Evolutionary conservation across 92 coral and sea anemone species (phyloP), one percentile per base, ranked within the genome.

Genomic region (Actinernus sp.): DNA sequence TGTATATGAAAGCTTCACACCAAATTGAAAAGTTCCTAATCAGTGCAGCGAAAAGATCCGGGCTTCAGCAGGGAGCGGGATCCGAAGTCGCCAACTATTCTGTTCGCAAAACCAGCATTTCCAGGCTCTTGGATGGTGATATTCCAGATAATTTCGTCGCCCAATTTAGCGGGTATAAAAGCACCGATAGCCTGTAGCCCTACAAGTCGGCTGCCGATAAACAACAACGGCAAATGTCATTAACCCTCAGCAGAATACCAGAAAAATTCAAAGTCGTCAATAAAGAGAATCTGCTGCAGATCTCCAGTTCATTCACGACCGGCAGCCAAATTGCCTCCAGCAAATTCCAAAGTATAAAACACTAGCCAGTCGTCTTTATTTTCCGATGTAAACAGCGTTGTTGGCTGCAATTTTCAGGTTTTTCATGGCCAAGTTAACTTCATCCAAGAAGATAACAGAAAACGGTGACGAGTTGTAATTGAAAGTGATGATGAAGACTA

Each of bases 21-120:
- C 73, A 79, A 49, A 78, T 78, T 33, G 86, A 81, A 16, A 34
- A 64, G 28, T 54, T 81, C 56, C 8, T 81, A 55, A 55, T 41
- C 31, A 46, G n/a, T 20, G 87, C 80, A 19, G 80, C 80, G 18
- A 54, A 63, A 56, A 48, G 47, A 39, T 65, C 79, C 32, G 91
- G 86, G 25, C 51, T 85, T 23, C 76, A 59, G 26, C 32, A 26
- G 13, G 32, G 13, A 25, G 29, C 63, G 31, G 45, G 63, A 31
- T 76, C 81, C 25, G 78, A 79, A 20, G 43, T 83, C 18, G 49
- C 84, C 30, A 81, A 81, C 65, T 80, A 71, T 57, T 52, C 74
- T 5, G 71, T 73, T 44, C 26, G 72, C 10, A 75, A 75, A 65
- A 75, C 76, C 26, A 47, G 68, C 36, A 61, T 79, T 43, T 44